These are phyloP conservation scores for Mercenaria mercenaria DNA, from an alignment of 1,140 invertebrate genomes.

Conservation along the genomic window DNA sequence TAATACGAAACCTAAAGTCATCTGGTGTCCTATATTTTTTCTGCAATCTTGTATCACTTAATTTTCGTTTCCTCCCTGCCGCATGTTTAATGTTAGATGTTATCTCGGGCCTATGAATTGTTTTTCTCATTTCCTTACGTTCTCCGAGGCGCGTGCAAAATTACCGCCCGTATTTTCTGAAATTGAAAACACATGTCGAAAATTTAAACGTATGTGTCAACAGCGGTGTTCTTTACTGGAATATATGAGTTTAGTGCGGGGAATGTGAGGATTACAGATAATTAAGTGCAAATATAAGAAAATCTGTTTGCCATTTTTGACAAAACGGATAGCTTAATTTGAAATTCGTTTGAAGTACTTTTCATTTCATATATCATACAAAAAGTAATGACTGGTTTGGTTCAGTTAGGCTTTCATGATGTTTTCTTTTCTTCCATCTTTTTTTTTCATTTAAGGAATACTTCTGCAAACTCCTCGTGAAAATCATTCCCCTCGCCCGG, in stretches of 20 bases:
- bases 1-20: conserved; percentile 51
- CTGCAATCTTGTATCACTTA: conserved; percentile 34
- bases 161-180: conserved; percentile 56
- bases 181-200: conserved; percentile 64
- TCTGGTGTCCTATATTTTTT: conserved; percentile 61
- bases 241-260: conserved; percentile 1
- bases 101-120: conserved; percentile 20
- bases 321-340: conserved; percentile 43
- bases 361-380: conserved; percentile 5
- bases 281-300: conserved; percentile 44
- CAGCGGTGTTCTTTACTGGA: conserved; percentile 3
- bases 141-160: conserved; percentile 60
- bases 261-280: conserved; percentile 24
- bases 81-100: conserved; percentile 48
- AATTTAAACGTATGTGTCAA: conserved; percentile 64
- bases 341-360: conserved; percentile 21
- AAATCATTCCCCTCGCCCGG: too few relatives aligned
- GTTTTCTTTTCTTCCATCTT: neutral
- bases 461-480: too few relatives aligned
- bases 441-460: neutral
- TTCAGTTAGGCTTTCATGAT: neutral
- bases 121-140: conserved; percentile 41
- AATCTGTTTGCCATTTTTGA: conserved; percentile 48
- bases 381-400: neutral
- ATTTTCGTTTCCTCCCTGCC: conserved; percentile 37